phyloP scores from a whole-genome alignment of 1,140 invertebrate genomes.

The Lethrus apterus region DNA sequence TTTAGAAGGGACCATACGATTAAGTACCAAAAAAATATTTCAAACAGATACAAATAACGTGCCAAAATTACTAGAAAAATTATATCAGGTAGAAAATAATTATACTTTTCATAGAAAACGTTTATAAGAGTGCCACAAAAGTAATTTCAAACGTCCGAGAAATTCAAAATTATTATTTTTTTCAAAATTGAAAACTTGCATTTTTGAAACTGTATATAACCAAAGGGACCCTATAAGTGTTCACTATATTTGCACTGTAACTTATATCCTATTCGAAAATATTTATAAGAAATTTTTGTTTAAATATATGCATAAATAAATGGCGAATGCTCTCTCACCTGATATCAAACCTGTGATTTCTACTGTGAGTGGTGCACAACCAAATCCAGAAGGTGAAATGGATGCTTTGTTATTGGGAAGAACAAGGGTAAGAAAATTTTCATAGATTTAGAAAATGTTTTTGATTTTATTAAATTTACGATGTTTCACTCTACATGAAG shows the following conservation, averaged over 20 bases:
- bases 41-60: too few relatives aligned
- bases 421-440: constrained; percentile 68
- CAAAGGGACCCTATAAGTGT: not conserved
- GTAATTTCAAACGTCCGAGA: not conserved
- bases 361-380: constrained; percentile 40
- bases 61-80: too few relatives aligned
- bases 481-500: too few relatives aligned
- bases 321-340: constrained; percentile 35
- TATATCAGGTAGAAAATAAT: too few relatives aligned
- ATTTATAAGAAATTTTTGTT: not conserved
- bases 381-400: constrained; percentile 62
- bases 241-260: not conserved
- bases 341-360: constrained; percentile 39
- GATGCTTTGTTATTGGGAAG: constrained; percentile 63
- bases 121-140: too few relatives aligned
- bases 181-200: constrained; percentile 1
- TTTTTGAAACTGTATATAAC: not conserved
- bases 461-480: too few relatives aligned
- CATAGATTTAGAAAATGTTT: too few relatives aligned
- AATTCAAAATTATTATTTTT: constrained; percentile 1
- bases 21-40: too few relatives aligned
- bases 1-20: too few relatives aligned
- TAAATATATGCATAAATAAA: constrained; percentile 16
- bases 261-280: not conserved
- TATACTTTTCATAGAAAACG: too few relatives aligned